Percentiles rank a stretch among this genome's conserved stretches.
These are phyloP conservation scores for Thumatha senex DNA, from an alignment of 2,888 invertebrate genomes.

Conservation along the genomic window DNA sequence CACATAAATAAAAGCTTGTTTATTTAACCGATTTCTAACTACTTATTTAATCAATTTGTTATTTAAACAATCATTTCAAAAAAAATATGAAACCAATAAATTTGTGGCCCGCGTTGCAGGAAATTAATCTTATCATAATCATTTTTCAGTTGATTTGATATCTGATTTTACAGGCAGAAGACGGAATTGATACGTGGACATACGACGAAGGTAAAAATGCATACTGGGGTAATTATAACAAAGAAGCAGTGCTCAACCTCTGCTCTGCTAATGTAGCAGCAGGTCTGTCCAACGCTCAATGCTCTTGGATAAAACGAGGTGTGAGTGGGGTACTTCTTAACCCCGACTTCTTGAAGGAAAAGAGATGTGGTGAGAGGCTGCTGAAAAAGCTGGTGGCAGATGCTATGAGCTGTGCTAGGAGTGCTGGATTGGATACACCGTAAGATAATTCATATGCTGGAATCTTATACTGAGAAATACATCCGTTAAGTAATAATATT, in stretches of 20 bases:
- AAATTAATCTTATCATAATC: too few species aligned
- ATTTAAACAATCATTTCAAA: too few species aligned
- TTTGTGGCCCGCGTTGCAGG: too few species aligned
- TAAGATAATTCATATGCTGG: constrained; percentile 47
- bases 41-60: too few species aligned
- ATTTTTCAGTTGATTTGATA: not conserved
- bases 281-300: constrained; percentile 57
- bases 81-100: too few species aligned
- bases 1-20: too few species aligned
- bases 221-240: constrained; percentile 51
- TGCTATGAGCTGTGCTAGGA: constrained; percentile 59
- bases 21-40: too few species aligned
- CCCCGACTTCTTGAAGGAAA: constrained; percentile 54
- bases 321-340: constrained; percentile 59
- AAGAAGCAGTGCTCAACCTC: constrained; percentile 61
- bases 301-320: constrained; percentile 66
- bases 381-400: constrained; percentile 57
- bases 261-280: constrained; percentile 59
- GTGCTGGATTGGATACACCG: constrained; percentile 58
- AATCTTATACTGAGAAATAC: too few species aligned
- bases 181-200: constrained; percentile 51
- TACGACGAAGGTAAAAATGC: constrained; percentile 55
- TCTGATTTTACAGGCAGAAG: constrained; percentile 27
- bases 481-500: too few species aligned
- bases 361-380: constrained; percentile 53